Conservation (phyloP, 2,113 vertebrate species). For the Pelmatolapia mariae region DNA sequence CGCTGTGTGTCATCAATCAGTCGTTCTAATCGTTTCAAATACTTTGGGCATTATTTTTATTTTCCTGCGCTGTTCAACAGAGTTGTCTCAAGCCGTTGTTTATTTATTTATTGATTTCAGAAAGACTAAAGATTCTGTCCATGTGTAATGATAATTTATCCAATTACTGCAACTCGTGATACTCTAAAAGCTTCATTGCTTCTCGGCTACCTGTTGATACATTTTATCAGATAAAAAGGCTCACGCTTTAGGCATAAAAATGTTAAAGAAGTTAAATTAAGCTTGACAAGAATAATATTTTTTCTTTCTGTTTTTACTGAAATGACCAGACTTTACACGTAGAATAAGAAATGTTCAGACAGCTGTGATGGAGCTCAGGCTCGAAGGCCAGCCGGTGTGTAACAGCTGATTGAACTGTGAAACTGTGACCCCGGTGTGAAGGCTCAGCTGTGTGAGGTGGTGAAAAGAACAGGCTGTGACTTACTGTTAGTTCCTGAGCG, state of each 20-base stretch:
- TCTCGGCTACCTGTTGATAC: not conserved
- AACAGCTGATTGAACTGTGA: not conserved
- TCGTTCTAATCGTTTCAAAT: not conserved
- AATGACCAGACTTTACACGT: not conserved
- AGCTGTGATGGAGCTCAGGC: not conserved
- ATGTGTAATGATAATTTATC: not conserved
- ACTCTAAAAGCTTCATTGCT: not conserved
- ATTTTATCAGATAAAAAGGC: not conserved
- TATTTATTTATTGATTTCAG: not conserved
- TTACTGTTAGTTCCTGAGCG: not conserved
- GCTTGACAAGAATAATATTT: rapidly evolving
- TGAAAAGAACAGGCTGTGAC: not conserved
- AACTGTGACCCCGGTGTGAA: not conserved
- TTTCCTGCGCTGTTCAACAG: not conserved
- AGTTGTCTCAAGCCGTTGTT: not conserved
- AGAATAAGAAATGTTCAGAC: not conserved
- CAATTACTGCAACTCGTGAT: not conserved
- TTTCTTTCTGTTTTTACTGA: not conserved
- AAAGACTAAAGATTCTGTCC: not conserved
- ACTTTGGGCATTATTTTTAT: not conserved
- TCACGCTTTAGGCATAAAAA: not conserved
- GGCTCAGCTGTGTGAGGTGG: not conserved
- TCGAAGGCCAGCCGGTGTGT: not conserved
- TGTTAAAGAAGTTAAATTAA: not conserved
- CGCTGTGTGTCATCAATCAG: not conserved